Base-by-base conservation (phyloP, 1,140 invertebrate genomes). In the Rhopalosiphum maidis region DNA sequence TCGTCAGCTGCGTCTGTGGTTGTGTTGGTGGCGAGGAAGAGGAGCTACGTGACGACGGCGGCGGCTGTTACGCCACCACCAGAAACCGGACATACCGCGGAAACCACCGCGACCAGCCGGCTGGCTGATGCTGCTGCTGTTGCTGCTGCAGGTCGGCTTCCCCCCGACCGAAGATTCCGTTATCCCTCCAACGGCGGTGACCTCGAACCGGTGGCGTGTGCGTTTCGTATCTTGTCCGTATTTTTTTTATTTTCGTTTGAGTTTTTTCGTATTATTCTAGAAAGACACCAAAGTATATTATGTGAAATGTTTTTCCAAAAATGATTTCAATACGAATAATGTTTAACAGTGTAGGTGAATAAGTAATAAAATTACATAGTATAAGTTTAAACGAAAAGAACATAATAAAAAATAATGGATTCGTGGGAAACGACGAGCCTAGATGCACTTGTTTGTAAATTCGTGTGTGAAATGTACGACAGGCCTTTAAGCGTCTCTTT, bases 171-270 rank as follows among this genome's bases (percentile, higher is more conserved):
- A 21, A 51, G 86, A 88, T 90, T 55, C 88, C 88, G 88, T 90
- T 90, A 90, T 90, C 88, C 88, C 88, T 90, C 88, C 88, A 4
- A 18, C 86, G 46, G 41, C 86, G n/a, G 88, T 90, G 88, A 90
- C 88, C 88, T 51, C 88, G 88, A 90, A 90, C 87, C 88, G 48
- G 18, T 37, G 87, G 25, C 86, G 46, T 41, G 86, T n/a, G 18
- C 86, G 86, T 88, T 86, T 86, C 41, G 41, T 43, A 43, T 86
- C 41, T 41, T 30, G 30, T 87, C 85, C 85, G 85, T n/a, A 82
- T 82, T 82, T 82, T 82, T n/a, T 83, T 83, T 41, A 0, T 35
- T 41, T 83, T 41, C 8, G 21, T 83, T 35, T 41, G 21, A 41
- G 77, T 83, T 83, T 83, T 11, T 23, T 83, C 82, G 21, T 41